Evolutionary conservation across 2,797 vertebrate genomes (phyloP).

Genomic region (Glossophaga mutica): DNA sequence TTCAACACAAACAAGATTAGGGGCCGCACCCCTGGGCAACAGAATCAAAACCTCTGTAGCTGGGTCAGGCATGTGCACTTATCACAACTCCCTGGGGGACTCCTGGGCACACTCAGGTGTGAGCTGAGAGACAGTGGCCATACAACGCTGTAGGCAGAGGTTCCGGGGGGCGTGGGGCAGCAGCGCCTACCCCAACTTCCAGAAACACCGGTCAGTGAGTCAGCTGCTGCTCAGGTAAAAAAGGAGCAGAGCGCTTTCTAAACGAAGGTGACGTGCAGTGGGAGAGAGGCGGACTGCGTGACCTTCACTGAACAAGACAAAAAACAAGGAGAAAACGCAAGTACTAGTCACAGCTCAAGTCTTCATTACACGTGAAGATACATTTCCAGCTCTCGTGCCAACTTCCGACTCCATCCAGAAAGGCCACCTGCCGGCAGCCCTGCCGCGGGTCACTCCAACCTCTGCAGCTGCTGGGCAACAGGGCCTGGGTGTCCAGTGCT

Average conservation of each 20-base stretch:
- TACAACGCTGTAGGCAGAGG: not conserved
- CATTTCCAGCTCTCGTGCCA: not conserved
- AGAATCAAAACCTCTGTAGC: not conserved
- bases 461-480: not conserved
- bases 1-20: not conserved
- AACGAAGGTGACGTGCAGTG: not conserved
- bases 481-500: not conserved
- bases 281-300: not conserved
- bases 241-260: not conserved
- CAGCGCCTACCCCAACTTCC: not conserved
- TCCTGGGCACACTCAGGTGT: not conserved
- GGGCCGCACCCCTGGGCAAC: fast-evolving
- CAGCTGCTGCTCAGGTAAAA: not conserved
- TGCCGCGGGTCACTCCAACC: not conserved
- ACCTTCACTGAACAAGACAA: not conserved
- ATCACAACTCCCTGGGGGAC: not conserved
- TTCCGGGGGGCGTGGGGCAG: not conserved
- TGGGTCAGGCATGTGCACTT: not conserved
- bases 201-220: not conserved
- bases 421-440: not conserved
- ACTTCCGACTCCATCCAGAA: not conserved
- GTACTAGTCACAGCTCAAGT: not conserved
- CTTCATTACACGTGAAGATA: not conserved
- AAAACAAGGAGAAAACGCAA: not conserved
- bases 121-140: not conserved